A percentile compares a stretch with the other conserved stretches of the same genome.
Evolutionary conservation across 1,140 invertebrate genomes (phyloP).

Genomic region (Mercenaria mercenaria): DNA sequence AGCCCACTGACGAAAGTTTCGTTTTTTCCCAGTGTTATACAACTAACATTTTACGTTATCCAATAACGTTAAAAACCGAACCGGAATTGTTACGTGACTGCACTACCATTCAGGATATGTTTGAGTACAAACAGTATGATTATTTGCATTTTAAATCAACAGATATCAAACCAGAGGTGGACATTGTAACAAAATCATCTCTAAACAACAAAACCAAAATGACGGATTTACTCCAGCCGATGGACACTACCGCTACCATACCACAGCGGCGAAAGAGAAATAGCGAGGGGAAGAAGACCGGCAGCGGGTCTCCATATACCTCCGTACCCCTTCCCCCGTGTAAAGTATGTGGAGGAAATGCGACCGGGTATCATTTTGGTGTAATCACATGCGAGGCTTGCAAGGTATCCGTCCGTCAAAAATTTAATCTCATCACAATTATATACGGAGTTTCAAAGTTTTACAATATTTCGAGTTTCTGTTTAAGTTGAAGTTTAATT

Average conservation of each 20-base stretch:
- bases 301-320: conserved; percentile 13
- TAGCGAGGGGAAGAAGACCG: neutral
- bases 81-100: conserved; percentile 12
- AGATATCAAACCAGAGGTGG: neutral
- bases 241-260: neutral
- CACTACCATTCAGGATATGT: conserved; percentile 28
- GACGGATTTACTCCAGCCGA: neutral
- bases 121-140: conserved; percentile 5
- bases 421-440: too few species aligned
- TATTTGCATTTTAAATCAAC: neutral
- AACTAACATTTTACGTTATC: neutral
- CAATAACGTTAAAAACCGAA: neutral
- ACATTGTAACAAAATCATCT: neutral
- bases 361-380: conserved; percentile 87
- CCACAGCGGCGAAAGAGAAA: conserved; percentile 4
- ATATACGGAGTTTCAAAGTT: too few species aligned
- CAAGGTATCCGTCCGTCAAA: too few species aligned
- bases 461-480: too few species aligned
- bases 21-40: conserved; percentile 12
- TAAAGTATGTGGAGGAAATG: conserved; percentile 86
- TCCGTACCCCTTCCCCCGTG: conserved; percentile 80
- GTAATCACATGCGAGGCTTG: conserved; percentile 87
- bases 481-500: too few species aligned
- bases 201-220: neutral
- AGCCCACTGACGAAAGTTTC: neutral